These are phyloP conservation scores for Halictus quadricinctus DNA, from an alignment of 2,888 invertebrate species.

Conservation along the genomic window DNA sequence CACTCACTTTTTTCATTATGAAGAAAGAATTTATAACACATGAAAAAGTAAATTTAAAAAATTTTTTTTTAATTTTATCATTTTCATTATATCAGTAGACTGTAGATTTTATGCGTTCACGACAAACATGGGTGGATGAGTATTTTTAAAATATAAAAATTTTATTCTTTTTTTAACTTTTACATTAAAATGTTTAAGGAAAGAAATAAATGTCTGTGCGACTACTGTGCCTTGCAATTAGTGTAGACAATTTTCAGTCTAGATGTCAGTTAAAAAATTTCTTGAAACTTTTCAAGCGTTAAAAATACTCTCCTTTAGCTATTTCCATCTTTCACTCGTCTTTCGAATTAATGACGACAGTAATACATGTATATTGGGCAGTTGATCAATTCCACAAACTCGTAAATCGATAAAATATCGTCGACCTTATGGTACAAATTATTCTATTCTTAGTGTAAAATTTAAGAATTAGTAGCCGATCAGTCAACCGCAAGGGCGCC, in stretches of 20 bases:
- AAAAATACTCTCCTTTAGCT: not conserved
- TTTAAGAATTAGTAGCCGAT: slow-evolving; percentile 17
- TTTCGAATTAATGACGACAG: not conserved
- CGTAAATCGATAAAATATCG: slow-evolving; percentile 14
- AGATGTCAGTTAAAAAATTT: not conserved
- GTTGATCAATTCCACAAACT: slow-evolving; percentile 33
- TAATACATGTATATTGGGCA: slow-evolving; percentile 34
- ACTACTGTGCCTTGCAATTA: not conserved
- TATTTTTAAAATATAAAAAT: not conserved
- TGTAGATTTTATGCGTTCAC: no score
- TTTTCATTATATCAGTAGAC: not conserved
- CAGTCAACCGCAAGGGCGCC: slow-evolving; percentile 8
- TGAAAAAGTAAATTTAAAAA: not conserved
- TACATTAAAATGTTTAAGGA: no score
- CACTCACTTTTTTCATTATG: not conserved
- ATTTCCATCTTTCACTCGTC: not conserved
- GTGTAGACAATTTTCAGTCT: not conserved
- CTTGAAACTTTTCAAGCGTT: not conserved
- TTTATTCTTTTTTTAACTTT: no score
- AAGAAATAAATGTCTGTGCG: not conserved
- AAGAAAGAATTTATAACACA: not conserved
- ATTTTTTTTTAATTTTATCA: not conserved
- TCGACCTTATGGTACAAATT: slow-evolving; percentile 11
- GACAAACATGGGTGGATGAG: no score
- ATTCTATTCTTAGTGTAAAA: slow-evolving; percentile 6